Base-by-base conservation (phyloP, 1,140 invertebrate genomes). In the Laupala kohalensis region DNA sequence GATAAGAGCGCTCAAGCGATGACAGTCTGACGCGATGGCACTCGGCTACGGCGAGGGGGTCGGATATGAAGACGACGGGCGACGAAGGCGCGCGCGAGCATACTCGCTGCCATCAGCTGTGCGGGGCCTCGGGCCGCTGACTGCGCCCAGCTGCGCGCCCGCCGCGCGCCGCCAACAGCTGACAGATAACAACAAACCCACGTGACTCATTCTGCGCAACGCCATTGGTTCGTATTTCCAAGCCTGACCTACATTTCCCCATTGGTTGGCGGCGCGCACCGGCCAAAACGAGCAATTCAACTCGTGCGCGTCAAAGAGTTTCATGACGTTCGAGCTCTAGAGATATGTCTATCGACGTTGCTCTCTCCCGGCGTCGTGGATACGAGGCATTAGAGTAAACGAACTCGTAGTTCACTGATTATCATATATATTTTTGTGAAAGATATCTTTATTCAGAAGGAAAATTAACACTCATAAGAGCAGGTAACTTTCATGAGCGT, bases 161-260 rank as follows among this genome's bases (percentile, higher is more conserved):
- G 75, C 75, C 53, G 25, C 69, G 70, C 65, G 63, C 27, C 29
- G 77, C 77, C 78, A 83, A 83, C 82, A 84, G 83, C 83, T 84
- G 83, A 84, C 81, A 83, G 83, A 84, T 84, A 84, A 84, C 84
- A 85, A 85, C 84, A 85, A 86, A 84, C 75, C 82, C 83, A 85
- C 83, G 83, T 84, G 82, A 84, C 75, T n/a, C 75, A 75, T 75
- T 76, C 37, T 75, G 76, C 72, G 74, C 75, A 68, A 73, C 72
- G 19, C 69, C 69, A 81, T 81, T 82, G 80, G 81, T 67, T 72
- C 26, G 63, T 64, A 69, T 37, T 68, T 71, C 69, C 37, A 70
- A 76, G 78, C 76, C 77, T 72, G 70, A 69, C 73, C 73, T 72
- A 63, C 76, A 77, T 72, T 65, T 64, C 68, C 66, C 29, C 68